Conservation (phyloP, 2,797 vertebrate species). For the Xenopus petersii region DNA sequence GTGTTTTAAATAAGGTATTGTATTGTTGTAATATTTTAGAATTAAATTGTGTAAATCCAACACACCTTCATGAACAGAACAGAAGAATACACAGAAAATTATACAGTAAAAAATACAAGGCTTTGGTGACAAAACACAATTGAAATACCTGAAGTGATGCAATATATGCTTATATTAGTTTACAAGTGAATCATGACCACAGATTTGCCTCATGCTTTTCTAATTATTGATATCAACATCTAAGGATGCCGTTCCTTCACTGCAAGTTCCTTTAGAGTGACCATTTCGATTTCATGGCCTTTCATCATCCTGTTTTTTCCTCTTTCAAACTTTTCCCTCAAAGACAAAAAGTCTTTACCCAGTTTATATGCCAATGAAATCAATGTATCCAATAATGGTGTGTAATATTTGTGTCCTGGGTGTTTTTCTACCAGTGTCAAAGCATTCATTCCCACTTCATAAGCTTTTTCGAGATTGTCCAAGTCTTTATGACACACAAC, state of each 20-base stretch:
- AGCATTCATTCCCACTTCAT: slow-evolving; percentile 71
- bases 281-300: slow-evolving; percentile 51
- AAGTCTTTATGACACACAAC: slow-evolving; percentile 84
- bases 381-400: slow-evolving; percentile 77
- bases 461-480: slow-evolving; percentile 68
- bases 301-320: slow-evolving; percentile 64
- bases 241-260: slow-evolving; percentile 73
- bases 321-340: slow-evolving; percentile 75
- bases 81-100: no score
- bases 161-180: no score
- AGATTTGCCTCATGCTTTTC: no score
- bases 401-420: slow-evolving; percentile 67
- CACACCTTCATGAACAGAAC: no score
- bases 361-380: slow-evolving; percentile 78
- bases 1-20: no score
- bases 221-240: no score
- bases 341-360: slow-evolving; percentile 74
- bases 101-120: no score
- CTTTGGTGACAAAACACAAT: no score
- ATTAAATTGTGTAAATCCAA: no score
- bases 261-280: slow-evolving; percentile 83
- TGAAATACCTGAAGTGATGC: no score
- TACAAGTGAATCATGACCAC: no score
- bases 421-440: slow-evolving; percentile 66
- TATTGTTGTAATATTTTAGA: no score